phyloP scores from a whole-genome alignment of 2,797 vertebrate genomes.

The Tympanoctomys barrerae region DNA sequence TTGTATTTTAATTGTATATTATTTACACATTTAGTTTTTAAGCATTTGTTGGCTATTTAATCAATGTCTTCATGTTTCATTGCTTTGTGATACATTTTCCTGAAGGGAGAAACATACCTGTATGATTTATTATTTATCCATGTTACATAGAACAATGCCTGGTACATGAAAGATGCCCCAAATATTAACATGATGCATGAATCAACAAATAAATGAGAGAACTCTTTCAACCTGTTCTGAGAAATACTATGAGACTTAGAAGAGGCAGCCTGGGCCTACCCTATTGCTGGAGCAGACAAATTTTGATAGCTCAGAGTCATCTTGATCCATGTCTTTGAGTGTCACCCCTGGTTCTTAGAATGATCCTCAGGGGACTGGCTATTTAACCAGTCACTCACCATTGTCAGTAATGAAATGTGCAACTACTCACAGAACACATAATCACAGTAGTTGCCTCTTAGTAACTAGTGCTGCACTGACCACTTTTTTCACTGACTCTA shows the following conservation, averaged over 20 bases:
- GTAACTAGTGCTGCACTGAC: neutral
- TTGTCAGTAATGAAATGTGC: neutral
- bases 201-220: neutral
- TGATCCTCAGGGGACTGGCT: neutral
- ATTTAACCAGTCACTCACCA: neutral
- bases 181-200: neutral
- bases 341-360: neutral
- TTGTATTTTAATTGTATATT: neutral
- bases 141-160: neutral
- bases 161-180: neutral
- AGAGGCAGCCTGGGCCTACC: neutral
- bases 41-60: conserved; percentile 32
- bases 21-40: neutral
- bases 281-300: neutral
- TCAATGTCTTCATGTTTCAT: neutral
- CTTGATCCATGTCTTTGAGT: neutral
- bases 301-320: neutral
- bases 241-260: neutral
- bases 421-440: neutral
- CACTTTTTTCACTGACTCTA: conserved; percentile 33
- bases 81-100: neutral
- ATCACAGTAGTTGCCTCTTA: neutral
- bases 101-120: neutral
- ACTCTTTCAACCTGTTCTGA: neutral
- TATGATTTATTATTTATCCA: conserved; percentile 31